A percentile compares a stretch with the other conserved stretches of the same genome.
Conservation (phyloP, 2,113 vertebrate species). For the Leiothrix lutea region DNA sequence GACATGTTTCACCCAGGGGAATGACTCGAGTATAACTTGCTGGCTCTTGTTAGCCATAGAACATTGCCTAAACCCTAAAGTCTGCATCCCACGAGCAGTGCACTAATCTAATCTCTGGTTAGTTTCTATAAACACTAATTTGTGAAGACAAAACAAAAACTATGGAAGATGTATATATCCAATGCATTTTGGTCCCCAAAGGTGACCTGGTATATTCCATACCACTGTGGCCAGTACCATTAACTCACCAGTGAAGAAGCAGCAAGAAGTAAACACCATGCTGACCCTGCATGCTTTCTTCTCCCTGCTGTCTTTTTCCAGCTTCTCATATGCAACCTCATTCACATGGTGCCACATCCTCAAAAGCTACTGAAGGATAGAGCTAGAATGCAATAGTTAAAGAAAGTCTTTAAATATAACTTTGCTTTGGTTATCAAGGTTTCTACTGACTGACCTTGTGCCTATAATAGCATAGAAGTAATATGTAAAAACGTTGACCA, state of each 20-base stretch:
- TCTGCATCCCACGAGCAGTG: not conserved
- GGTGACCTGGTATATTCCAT: not conserved
- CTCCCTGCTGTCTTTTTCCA: not conserved
- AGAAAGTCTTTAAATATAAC: not conserved
- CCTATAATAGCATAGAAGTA: not conserved
- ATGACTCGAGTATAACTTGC: slow-evolving; percentile 35
- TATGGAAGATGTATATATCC: not conserved
- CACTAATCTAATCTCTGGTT: not conserved
- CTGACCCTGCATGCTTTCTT: not conserved
- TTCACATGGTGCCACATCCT: not conserved
- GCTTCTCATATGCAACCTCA: not conserved
- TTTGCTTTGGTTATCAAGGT: not conserved
- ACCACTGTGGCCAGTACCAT: not conserved
- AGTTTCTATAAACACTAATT: slow-evolving; percentile 5
- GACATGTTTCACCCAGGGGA: not conserved
- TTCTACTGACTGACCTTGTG: not conserved
- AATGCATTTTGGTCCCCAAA: not conserved
- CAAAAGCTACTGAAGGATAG: not conserved
- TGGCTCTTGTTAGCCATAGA: slow-evolving; percentile 24
- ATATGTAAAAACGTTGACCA: not conserved
- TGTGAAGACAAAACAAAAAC: not conserved
- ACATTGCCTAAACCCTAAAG: not conserved
- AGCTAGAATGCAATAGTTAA: not conserved
- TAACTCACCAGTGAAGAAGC: not conserved
- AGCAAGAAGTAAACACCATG: not conserved